These are phyloP conservation scores for Oasisia sp. DNA, from an alignment of 2,888 invertebrate species.

Conservation along the genomic window DNA sequence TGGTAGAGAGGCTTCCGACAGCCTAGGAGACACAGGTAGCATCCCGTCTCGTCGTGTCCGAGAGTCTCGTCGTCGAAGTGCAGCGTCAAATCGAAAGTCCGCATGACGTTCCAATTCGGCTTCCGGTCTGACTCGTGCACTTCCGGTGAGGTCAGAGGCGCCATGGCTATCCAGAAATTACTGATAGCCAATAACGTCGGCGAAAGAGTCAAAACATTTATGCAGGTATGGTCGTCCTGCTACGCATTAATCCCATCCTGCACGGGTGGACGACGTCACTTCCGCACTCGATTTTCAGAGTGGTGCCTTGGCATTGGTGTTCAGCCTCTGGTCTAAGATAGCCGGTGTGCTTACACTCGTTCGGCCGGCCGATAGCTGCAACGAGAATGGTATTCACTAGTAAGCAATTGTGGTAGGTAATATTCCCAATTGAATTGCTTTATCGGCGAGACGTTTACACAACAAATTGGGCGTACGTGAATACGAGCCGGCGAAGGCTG, in stretches of 20 bases:
- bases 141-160: neutral
- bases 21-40: constrained; percentile 27
- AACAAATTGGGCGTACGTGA: neutral
- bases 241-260: neutral
- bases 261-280: neutral
- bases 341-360: neutral
- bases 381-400: neutral
- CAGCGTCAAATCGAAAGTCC: constrained; percentile 31
- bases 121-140: neutral
- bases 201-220: constrained; percentile 6
- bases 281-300: neutral
- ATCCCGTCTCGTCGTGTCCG: constrained; percentile 33
- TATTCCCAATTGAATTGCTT: neutral
- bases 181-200: neutral
- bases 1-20: constrained; percentile 31
- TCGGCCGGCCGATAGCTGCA: neutral
- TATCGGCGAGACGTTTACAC: neutral
- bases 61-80: constrained; percentile 23
- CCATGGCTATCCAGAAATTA: neutral
- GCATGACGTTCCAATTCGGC: constrained; percentile 21
- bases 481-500: neutral
- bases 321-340: neutral
- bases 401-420: neutral
- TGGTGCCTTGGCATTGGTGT: neutral
- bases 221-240: neutral